Conservation (phyloP, 2,797 vertebrate genomes). For the Ambastaia sidthimunki region DNA sequence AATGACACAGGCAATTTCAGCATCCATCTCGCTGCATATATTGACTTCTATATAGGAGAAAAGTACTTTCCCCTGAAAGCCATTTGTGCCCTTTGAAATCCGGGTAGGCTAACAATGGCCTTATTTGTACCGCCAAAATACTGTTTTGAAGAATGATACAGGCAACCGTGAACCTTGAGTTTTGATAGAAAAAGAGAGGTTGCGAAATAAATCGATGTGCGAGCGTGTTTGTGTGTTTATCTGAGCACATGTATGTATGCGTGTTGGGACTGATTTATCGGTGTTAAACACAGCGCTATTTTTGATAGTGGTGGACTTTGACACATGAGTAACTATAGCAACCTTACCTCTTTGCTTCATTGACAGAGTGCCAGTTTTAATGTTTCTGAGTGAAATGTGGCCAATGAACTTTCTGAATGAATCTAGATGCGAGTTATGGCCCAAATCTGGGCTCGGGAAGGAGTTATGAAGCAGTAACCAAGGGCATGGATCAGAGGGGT, state of each 20-base stretch:
- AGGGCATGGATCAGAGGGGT: constrained; percentile 57
- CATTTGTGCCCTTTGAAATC: constrained; percentile 39
- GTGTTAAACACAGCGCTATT: constrained; percentile 38
- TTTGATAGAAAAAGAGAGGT: background rate
- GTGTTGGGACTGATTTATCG: constrained; percentile 38
- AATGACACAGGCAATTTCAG: constrained; percentile 10
- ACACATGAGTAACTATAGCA: constrained; percentile 55
- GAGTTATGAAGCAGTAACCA: constrained; percentile 51
- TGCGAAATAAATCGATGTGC: constrained; percentile 19
- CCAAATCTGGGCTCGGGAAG: constrained; percentile 47
- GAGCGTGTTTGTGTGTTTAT: background rate
- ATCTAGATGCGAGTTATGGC: constrained; percentile 48
- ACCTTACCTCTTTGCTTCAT: constrained; percentile 48
- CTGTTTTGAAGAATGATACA: constrained; percentile 35
- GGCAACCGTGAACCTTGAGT: constrained; percentile 18
- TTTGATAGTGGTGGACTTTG: constrained; percentile 39
- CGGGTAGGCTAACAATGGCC: constrained; percentile 13
- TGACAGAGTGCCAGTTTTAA: constrained; percentile 54
- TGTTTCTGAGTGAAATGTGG: constrained; percentile 57
- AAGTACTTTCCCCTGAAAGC: constrained; percentile 30
- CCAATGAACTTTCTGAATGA: constrained; percentile 47
- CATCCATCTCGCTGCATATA: constrained; percentile 30
- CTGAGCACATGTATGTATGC: constrained; percentile 27
- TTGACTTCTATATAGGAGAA: constrained; percentile 21
- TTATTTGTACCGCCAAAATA: constrained; percentile 40